Evolutionary conservation across 1,140 invertebrate genomes (phyloP), one percentile per base, ranked within the genome.

Genomic region (Drosophila mayri): DNA sequence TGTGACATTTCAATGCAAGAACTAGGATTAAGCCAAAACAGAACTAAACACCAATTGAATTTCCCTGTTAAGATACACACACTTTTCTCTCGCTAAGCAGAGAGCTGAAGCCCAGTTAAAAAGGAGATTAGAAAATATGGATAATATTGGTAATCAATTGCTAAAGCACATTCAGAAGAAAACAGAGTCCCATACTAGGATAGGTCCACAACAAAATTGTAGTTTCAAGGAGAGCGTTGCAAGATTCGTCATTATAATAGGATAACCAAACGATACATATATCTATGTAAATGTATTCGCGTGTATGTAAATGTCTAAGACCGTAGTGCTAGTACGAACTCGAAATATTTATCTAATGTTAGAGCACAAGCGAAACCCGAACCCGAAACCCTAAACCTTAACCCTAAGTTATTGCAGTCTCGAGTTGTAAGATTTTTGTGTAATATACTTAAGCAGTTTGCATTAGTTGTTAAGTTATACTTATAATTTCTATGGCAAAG

Each of bases 1-100:
- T 77, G 80, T 88, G 84, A 87, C 84, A 88, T 80, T 88, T 87
- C 84, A 88, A 87, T 87, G 84, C 84, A 87, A 87, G 41, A 63
- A 76, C 35, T 72, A 65, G 52, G 46, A 40, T 64, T 79, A 61
- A 43, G 76, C 47, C 46, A 52, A 30, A 49, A 52, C 22, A 47
- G 60, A 43, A 35, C 41, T 18, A 68, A 28, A 57, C 49, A 60
- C 44, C 20, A 68, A 55, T 40, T 61, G 54, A 60, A 43, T 62
- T 37, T 41, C 50, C 68, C 50, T 66, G 61, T 76, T 63, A 40
- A 40, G 55, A 76, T 25, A 76, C 44, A 70, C 35, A 75, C 44
- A 64, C 32, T 10, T 40, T 22, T 49, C 32, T 38, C 64, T 46
- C 18, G 16, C n/a, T 12, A 35, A 60, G 35, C 38, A 49, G 40